Evolutionary conservation across 2,113 vertebrate species (phyloP), one percentile per base, ranked within the genome.

Genomic region (Rafetus swinhoei): DNA sequence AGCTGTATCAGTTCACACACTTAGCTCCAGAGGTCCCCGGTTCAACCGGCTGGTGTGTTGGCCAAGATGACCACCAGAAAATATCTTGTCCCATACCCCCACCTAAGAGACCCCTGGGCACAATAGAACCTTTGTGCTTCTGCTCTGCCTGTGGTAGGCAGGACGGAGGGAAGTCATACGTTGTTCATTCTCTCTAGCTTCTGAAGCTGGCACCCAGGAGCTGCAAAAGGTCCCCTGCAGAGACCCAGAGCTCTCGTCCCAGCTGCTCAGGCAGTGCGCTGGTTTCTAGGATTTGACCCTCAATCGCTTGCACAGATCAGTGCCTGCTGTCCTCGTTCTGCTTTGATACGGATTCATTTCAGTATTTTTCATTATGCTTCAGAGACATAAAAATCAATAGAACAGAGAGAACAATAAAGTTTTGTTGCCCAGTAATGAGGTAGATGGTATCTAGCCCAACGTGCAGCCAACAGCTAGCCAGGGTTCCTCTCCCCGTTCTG

Each of bases 301-400:
- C 72, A 93, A 56, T 50, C 32, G 1, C n/a, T 88, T 93, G 76
- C 88, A 90, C 87, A 92, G 62, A 80, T 95, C 95, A 87, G 87
- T 88, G 96, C 21, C 85, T 81, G 32, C 29, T 0, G 53, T 82
- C 53, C 89, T 82, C 39, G n/a, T 90, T 55, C 82, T 35, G n/a
- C 85, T 65, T 81, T 96, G 97, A 97, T 97, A 96, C 92, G 94
- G 94, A 92, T 54, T 97, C 96, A 96, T 96, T 97, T 97, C 93
- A 92, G 95, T 94, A 92, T 87, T 96, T 2, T 1, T 89, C 96
- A 89, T 90, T 32, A 3, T 32, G 90, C 94, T 96, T 93, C 91
- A 90, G 96, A 97, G 95, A 92, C 96, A 93, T 91, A 89, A 96
- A 97, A 97, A 97, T 97, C 97, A 95, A 97, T 97, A 96, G 91